These are phyloP conservation scores for Adineta ricciae DNA, from an alignment of 2,888 invertebrate species.

Conservation along the genomic window DNA sequence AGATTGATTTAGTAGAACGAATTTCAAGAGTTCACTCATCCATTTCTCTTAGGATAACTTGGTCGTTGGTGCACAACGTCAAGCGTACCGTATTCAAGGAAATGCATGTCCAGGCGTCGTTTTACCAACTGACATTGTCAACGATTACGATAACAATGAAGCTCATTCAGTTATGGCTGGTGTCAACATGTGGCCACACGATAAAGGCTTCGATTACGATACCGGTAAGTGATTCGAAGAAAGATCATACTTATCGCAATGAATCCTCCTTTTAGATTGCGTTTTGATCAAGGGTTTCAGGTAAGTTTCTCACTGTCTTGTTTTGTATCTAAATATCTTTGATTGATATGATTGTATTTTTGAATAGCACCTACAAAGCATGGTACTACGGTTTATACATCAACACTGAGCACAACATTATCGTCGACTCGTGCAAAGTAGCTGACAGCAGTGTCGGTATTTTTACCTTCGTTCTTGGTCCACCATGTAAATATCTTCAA, in stretches of 20 bases:
- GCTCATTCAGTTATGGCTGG: constrained; percentile 38
- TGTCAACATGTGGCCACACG: constrained; percentile 36
- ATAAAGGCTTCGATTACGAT: constrained; percentile 29
- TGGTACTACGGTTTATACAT: constrained; percentile 42
- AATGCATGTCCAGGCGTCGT: constrained; percentile 35
- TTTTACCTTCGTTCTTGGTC: constrained; percentile 38
- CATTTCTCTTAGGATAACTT: constrained; percentile 36
- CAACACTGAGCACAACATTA: constrained; percentile 34
- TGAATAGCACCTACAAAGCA: constrained; percentile 37
- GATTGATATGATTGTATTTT: too few species aligned
- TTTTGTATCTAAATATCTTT: not conserved
- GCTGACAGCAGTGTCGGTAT: constrained; percentile 41
- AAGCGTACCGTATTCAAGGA: constrained; percentile 37
- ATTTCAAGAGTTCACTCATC: not conserved
- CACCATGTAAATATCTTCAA: not conserved
- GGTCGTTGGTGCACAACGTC: constrained; percentile 40
- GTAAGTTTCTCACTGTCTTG: not conserved
- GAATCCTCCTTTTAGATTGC: not conserved
- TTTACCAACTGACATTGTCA: not conserved
- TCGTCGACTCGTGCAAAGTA: constrained; percentile 37
- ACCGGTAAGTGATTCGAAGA: not conserved
- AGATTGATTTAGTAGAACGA: not conserved
- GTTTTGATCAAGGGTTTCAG: not conserved
- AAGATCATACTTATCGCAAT: not conserved
- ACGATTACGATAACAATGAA: constrained; percentile 36